These are phyloP conservation scores for Rhabdornis inornatus DNA, from an alignment of 2,113 vertebrate species.

Conservation along the genomic window DNA sequence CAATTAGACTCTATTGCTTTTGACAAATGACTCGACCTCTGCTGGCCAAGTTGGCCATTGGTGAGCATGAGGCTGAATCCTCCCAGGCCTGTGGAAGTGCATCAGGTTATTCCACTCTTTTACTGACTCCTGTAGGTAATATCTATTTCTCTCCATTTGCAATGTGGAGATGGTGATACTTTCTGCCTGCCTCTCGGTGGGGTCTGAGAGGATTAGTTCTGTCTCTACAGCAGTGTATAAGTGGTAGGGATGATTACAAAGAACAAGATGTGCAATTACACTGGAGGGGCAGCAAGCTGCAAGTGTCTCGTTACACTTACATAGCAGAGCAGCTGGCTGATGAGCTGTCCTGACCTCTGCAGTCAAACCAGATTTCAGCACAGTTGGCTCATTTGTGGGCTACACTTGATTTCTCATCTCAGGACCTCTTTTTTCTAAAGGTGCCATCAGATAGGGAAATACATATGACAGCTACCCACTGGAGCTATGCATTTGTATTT, in stretches of 20 bases:
- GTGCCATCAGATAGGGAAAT: background rate
- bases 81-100: background rate
- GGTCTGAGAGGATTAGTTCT: conserved; percentile 9
- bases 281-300: conserved; percentile 34
- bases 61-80: background rate
- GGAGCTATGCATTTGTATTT: background rate
- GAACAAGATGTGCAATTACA: conserved; percentile 44
- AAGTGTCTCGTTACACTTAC: conserved; percentile 2
- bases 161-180: background rate
- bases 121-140: background rate
- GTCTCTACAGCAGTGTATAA: background rate
- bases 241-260: conserved; percentile 22
- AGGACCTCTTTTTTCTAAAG: conserved; percentile 4
- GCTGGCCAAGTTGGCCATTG: background rate
- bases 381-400: conserved; percentile 49
- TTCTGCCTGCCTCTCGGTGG: conserved; percentile 12
- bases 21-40: background rate
- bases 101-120: background rate
- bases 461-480: background rate
- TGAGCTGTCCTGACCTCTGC: conserved; percentile 47
- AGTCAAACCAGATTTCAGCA: conserved; percentile 43
- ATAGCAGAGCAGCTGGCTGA: conserved; percentile 44
- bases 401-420: background rate
- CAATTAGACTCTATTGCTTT: background rate
- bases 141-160: background rate